These are phyloP conservation scores for Aspidiotus rigidus DNA, from an alignment of 2,888 invertebrate species.

Conservation along the genomic window DNA sequence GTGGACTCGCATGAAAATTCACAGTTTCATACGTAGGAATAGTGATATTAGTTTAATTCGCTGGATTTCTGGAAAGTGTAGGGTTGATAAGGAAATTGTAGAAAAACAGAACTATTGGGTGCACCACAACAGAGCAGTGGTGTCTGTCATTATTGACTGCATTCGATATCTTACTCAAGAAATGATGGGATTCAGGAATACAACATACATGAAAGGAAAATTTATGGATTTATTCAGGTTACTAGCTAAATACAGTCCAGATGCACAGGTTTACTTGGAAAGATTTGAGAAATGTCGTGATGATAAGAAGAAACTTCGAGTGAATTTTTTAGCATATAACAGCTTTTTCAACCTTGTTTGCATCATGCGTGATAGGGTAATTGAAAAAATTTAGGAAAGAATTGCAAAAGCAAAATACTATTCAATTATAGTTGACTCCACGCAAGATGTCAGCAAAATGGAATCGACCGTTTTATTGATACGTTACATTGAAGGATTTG, in stretches of 20 bases:
- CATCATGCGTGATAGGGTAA: background rate
- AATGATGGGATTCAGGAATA: background rate
- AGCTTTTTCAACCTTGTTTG: background rate
- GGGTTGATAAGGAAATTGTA: background rate
- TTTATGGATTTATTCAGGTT: background rate
- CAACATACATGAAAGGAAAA: background rate
- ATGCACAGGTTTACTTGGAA: background rate
- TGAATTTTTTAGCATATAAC: background rate
- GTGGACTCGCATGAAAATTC: background rate
- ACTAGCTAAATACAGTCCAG: background rate
- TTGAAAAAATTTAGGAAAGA: background rate
- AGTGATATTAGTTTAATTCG: background rate
- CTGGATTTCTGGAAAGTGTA: background rate
- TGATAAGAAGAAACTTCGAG: background rate
- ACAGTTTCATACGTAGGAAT: background rate
- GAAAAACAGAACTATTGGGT: background rate
- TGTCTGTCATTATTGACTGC: background rate
- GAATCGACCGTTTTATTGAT: background rate
- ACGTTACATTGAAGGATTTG: conserved; percentile 3
- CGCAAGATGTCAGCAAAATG: background rate
- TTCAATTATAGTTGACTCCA: background rate
- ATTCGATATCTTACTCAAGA: background rate
- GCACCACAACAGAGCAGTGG: background rate
- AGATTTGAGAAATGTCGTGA: background rate
- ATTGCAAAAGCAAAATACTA: background rate